Percentiles rank a stretch among this genome's conserved stretches.
Conservation (phyloP, 2,113 vertebrate species). For the Rhinopomastus cyanomelas region DNA sequence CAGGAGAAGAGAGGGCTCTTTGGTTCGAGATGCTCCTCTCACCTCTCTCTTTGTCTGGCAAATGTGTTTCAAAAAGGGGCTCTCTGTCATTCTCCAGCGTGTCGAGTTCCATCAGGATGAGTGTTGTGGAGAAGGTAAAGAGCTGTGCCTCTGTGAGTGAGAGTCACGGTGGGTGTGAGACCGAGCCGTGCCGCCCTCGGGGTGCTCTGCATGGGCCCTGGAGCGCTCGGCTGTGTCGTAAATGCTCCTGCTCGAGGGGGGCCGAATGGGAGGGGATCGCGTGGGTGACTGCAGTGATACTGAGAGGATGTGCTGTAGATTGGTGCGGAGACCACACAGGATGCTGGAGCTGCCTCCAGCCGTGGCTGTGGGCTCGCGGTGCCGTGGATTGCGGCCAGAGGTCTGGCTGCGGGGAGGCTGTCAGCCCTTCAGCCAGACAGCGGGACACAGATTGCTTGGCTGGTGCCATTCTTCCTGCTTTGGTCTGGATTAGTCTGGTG, state of each 20-base stretch:
- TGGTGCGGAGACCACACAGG: background rate
- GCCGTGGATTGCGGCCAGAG: background rate
- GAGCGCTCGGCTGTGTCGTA: too few relatives aligned
- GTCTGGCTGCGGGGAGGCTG: background rate
- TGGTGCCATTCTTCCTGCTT: background rate
- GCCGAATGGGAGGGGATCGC: background rate
- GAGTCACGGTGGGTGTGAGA: background rate
- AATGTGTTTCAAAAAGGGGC: background rate
- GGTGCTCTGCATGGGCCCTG: background rate
- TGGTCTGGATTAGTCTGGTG: too few relatives aligned
- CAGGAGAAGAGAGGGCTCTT: background rate
- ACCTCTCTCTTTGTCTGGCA: background rate
- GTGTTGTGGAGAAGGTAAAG: background rate
- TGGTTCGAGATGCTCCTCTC: background rate
- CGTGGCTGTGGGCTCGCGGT: background rate
- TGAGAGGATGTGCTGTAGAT: too few relatives aligned
- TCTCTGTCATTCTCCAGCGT: background rate
- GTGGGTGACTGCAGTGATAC: background rate
- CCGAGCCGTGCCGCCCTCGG: background rate
- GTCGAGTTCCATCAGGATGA: background rate
- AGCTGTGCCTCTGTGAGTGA: background rate
- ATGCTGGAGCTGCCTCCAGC: conserved; percentile 6
- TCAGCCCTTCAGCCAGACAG: background rate
- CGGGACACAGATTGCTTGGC: background rate
- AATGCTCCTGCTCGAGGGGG: background rate